Conservation (phyloP, 2,888 invertebrate genomes). For the Oscheius sp. region DNA sequence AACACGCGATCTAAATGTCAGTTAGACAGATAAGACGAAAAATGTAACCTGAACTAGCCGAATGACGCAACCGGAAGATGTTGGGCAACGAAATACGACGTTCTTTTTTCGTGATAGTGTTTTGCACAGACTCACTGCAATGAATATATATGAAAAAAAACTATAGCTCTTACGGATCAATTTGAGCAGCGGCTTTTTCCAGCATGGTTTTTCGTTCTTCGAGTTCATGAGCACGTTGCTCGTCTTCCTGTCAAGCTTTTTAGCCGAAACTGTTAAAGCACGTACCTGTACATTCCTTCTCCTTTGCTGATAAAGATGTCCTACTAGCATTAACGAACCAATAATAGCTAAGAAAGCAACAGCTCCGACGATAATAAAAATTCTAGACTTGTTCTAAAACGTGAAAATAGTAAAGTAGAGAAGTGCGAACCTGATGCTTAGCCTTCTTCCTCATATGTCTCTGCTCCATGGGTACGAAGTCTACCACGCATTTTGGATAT, state of each 20-base stretch:
- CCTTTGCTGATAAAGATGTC: conserved; percentile 27
- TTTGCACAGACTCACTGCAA: conserved; percentile 38
- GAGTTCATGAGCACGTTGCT: conserved; percentile 3
- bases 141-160: neutral
- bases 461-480: conserved; percentile 29
- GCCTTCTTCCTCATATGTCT: conserved; percentile 33
- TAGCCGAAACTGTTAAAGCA: neutral
- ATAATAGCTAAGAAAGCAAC: conserved; percentile 22
- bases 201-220: conserved; percentile 35
- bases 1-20: conserved; percentile 30
- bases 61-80: conserved; percentile 27
- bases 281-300: conserved; percentile 23
- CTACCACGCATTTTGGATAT: conserved; percentile 45
- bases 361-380: conserved; percentile 36
- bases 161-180: conserved; percentile 13
- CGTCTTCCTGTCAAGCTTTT: conserved; percentile 19
- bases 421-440: conserved; percentile 26
- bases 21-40: neutral
- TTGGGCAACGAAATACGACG: conserved; percentile 32
- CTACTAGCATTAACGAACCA: conserved; percentile 24
- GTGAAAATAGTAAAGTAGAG: neutral
- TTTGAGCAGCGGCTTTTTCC: conserved; percentile 14
- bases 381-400: conserved; percentile 37
- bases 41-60: conserved; percentile 31
- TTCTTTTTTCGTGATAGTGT: conserved; percentile 37